Evolutionary conservation across 2,113 vertebrate species (phyloP).

Genomic region (Mus spicilegus): DNA sequence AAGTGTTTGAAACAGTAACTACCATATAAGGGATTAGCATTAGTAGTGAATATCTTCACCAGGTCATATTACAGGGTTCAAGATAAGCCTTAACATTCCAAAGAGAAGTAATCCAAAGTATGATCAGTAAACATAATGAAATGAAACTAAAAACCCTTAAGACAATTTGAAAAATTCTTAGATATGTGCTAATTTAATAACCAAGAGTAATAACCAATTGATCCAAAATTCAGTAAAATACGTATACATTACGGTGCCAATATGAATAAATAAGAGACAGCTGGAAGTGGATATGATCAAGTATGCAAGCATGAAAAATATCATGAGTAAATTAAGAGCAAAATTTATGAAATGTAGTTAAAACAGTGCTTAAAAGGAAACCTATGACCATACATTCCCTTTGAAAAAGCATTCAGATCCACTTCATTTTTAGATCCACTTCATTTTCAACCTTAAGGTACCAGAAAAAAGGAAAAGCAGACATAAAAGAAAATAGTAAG

Average conservation of each 20-base stretch:
- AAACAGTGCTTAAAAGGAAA: background rate
- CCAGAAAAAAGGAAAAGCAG: background rate
- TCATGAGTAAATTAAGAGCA: background rate
- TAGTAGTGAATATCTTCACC: background rate
- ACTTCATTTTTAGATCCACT: background rate
- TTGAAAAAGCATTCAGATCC: background rate
- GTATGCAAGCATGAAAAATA: background rate
- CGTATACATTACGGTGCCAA: background rate
- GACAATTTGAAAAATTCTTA: background rate
- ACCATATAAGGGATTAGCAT: background rate
- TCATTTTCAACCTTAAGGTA: background rate
- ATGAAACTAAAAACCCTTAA: background rate
- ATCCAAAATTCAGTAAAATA: background rate
- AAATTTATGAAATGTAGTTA: background rate
- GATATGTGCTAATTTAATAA: background rate
- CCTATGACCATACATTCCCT: background rate
- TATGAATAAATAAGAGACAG: background rate
- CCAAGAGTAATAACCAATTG: background rate
- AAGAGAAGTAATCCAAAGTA: background rate
- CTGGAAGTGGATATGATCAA: background rate
- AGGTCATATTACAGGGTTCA: background rate
- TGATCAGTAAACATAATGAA: background rate
- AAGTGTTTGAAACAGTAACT: background rate
- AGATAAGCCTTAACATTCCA: background rate
- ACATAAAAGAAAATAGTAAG: background rate